Evolutionary conservation across 2,888 invertebrate genomes (phyloP), one percentile per base, ranked within the genome.

Genomic region (Sphaerophoria rueppellii): DNA sequence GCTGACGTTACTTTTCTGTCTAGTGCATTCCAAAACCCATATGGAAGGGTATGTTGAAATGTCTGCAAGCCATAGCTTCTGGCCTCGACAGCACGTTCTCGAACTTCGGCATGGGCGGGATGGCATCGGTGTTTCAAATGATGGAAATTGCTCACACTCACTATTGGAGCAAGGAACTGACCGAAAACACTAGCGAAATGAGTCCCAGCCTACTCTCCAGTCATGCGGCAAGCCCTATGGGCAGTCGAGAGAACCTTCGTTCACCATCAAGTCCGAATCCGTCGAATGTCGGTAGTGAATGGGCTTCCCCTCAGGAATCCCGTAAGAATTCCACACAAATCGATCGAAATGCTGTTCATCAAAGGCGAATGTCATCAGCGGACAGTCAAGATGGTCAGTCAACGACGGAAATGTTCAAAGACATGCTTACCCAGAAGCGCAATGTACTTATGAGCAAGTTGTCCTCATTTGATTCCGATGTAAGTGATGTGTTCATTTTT

Each of bases 131-230:
- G 24, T 99, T 98, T 92, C 98, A 98, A 92, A 93, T 99, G 87
- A 95, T 99, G 89, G 99, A 99, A 93, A 98, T 99, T 90, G 97
- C 98, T 3, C 99, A 99, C 91, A 99, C 99, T 0, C 99, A 99
- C 92, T 99, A 96, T 91, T 98, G 98, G 98, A 96, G 96, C 88
- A 96, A 97, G 90, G 98, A 98, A 90, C 91, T 97, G 7, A 93
- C 93, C 52, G 95, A 95, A 86, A 93, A 93, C 37, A 93, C 92
- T 34, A 93, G 92, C 57, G 89, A 92, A 86, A 91, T 91, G 43
- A 83, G 88, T 37, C 89, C 91, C n/a, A 92, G 91, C 74, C 77
- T 92, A 43, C 87, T 92, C 11, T 92, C 91, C 58, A 90, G 91
- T 82, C 92, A 92, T 87, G 90, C 90, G 4, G 90, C 90, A 24